Conservation (phyloP, 2,888 invertebrate species). For the Hedychridium roseum region DNA sequence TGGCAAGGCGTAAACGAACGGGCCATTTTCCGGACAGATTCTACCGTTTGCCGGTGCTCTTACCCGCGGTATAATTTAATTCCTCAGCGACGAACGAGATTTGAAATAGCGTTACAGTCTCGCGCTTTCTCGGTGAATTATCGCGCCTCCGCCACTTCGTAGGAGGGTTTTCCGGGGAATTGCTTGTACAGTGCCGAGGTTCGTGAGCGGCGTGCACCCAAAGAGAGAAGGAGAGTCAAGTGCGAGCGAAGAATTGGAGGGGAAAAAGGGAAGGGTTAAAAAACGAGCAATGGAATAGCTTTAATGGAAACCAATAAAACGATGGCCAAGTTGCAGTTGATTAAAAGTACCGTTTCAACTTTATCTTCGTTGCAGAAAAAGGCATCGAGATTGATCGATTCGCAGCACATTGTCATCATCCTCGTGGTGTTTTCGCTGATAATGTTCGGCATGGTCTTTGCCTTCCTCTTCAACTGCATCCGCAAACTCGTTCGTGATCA, state of each 20-base stretch:
- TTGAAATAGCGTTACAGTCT: slow-evolving; percentile 7
- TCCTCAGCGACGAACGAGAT: slow-evolving; percentile 2
- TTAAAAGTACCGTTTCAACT: too few species aligned
- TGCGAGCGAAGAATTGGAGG: slow-evolving; percentile 5
- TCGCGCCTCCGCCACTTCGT: slow-evolving; percentile 9
- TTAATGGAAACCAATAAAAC: too few species aligned
- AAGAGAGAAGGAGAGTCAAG: slow-evolving; percentile 10
- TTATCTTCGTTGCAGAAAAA: slow-evolving; percentile 52
- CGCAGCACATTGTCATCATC: slow-evolving; percentile 84
- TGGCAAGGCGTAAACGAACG: too few species aligned
- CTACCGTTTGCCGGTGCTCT: too few species aligned
- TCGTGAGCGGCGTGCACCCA: slow-evolving; percentile 2
- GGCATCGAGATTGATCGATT: slow-evolving; percentile 59
- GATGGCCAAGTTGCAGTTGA: too few species aligned
- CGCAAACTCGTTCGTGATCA: slow-evolving; percentile 87
- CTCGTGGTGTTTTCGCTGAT: slow-evolving; percentile 88
- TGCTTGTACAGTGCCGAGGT: slow-evolving; percentile 12
- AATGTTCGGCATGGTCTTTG: slow-evolving; percentile 86
- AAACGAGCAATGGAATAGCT: too few species aligned
- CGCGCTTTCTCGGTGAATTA: slow-evolving; percentile 2
- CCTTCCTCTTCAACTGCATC: slow-evolving; percentile 88
- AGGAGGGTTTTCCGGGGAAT: too few species aligned
- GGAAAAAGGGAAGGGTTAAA: too few species aligned
- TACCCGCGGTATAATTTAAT: neutral
- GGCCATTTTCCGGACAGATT: too few species aligned